Percentiles rank a stretch among this genome's conserved stretches.
phyloP scores from a whole-genome alignment of 2,888 invertebrate genomes.

The Brachyptera putata region DNA sequence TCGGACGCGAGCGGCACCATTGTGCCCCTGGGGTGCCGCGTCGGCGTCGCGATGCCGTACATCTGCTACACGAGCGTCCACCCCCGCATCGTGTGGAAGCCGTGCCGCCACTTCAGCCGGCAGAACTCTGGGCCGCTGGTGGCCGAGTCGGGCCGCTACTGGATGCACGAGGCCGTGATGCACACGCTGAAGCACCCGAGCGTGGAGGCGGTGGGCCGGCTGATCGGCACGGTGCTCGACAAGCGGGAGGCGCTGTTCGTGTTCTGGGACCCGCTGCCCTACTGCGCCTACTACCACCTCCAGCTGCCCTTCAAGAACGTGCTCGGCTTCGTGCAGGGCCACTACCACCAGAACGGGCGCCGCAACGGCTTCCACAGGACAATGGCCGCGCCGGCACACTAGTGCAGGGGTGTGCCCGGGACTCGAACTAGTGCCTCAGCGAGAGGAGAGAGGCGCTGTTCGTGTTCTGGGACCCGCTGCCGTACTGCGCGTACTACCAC shows the following conservation, averaged over 20 bases:
- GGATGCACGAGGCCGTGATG: conserved; percentile 57
- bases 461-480: conserved; percentile 79
- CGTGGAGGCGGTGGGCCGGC: conserved; percentile 52
- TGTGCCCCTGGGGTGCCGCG: conserved; percentile 63
- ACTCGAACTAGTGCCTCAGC: neutral
- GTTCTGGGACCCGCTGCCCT: conserved; percentile 82
- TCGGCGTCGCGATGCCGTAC: conserved; percentile 76
- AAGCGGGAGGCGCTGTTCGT: conserved; percentile 76
- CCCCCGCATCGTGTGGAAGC: conserved; percentile 59
- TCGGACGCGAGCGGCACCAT: conserved; percentile 54
- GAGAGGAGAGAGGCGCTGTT: conserved; percentile 56
- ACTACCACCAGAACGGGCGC: conserved; percentile 18
- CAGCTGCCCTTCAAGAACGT: conserved; percentile 64
- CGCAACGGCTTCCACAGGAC: conserved; percentile 25
- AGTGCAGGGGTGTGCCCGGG: neutral
- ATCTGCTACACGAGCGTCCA: conserved; percentile 70
- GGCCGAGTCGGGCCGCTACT: conserved; percentile 50
- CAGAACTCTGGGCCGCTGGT: conserved; percentile 52
- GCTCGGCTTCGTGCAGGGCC: conserved; percentile 51
- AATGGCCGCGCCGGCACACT: conserved; percentile 24
- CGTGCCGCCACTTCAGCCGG: conserved; percentile 58
- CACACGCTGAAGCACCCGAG: conserved; percentile 48
- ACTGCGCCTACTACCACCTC: conserved; percentile 80
- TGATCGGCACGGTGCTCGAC: conserved; percentile 66
- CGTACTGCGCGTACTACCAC: conserved; percentile 82